Base-by-base conservation (phyloP, 2,888 invertebrate species). In the Perithous albicinctus region DNA sequence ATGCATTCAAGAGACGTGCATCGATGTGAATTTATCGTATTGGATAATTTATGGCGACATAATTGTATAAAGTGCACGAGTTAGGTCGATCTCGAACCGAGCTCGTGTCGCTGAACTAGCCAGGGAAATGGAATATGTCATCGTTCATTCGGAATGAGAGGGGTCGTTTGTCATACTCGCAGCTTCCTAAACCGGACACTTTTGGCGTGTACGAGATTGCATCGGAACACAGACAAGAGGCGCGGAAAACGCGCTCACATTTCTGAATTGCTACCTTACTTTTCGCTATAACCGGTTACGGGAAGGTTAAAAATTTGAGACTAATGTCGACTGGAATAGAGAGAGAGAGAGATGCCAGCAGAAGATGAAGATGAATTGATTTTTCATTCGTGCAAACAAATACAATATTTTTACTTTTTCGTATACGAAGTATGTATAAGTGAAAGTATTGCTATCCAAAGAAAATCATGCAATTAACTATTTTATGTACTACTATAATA, bases 91-190 rank as follows among this genome's bases (percentile, higher is more conserved):
- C 12, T 15, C 26, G 23, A 48, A 10, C 15, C 12, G 15, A n/a
- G 3, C 15, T 46, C 29, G 26, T 18, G 46, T 46, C 32, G 64
- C 23, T 12, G 18, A 48, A 66, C 8, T 26, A 18, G 46, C 48
- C 32, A 15, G 29, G 48, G 32, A 66, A 66, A 32, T 66, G 46
- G 66, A 18, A 66, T 43, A 15, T 46, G 66, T 48, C 66, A 46
- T 48, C 32, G 15, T 66, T 66, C 15, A 32, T 26, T 48, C 29
- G 8, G 26, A 6, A 32, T 18, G 48, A 46, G 46, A 66, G 66
- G 10, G 10, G 8, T 48, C 66, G 66, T 66, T 66, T 66, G 46
- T 66, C 66, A 48, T 29, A 48, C 15, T 66, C 32, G 29, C 7
- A 32, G 23, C 26, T 46, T 10, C 26, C n/a, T 7, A 12, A n/a